These are phyloP conservation scores for honey bee (Apis mellifera) DNA, from an alignment of 1,140 invertebrate species.

Conservation along the genomic window DNA sequence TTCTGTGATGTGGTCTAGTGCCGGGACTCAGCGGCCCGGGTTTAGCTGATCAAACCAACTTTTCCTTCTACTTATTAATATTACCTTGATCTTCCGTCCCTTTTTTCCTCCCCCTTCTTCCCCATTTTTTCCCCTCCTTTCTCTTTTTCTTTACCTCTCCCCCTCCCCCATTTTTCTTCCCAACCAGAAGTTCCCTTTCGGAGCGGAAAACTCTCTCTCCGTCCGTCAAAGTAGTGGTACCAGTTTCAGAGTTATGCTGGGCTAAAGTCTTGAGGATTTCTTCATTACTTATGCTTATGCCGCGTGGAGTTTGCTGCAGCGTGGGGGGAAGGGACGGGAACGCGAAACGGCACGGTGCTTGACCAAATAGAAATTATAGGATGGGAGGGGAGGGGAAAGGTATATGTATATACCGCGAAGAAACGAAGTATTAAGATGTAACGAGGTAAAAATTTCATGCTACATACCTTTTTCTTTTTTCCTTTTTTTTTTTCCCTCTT, in stretches of 20 bases:
- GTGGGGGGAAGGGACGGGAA: constrained; percentile 23
- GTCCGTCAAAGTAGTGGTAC: constrained; percentile 38
- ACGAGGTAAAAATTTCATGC: constrained; percentile 36
- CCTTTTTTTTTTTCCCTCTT: too few relatives aligned
- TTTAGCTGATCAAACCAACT: constrained; percentile 77
- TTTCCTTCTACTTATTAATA: constrained; percentile 74
- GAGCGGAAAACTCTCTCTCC: constrained; percentile 34
- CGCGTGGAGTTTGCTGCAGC: constrained; percentile 22
- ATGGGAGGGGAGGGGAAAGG: not conserved
- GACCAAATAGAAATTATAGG: constrained; percentile 24
- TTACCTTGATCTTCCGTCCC: constrained; percentile 64
- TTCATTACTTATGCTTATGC: constrained; percentile 58
- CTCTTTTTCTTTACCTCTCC: constrained; percentile 52
- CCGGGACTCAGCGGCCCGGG: constrained; percentile 67
- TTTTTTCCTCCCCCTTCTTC: constrained; percentile 50
- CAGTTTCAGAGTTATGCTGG: constrained; percentile 36
- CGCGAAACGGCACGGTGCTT: constrained; percentile 31
- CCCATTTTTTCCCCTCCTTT: constrained; percentile 68
- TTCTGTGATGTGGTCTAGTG: constrained; percentile 79
- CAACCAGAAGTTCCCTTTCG: constrained; percentile 49
- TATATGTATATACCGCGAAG: constrained; percentile 5
- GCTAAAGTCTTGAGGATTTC: constrained; percentile 61
- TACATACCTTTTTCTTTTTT: not conserved
- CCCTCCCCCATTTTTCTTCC: constrained; percentile 43
- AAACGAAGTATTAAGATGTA: constrained; percentile 8